Conservation (phyloP, 2,113 vertebrate species). For the Collichthys lucidus region DNA sequence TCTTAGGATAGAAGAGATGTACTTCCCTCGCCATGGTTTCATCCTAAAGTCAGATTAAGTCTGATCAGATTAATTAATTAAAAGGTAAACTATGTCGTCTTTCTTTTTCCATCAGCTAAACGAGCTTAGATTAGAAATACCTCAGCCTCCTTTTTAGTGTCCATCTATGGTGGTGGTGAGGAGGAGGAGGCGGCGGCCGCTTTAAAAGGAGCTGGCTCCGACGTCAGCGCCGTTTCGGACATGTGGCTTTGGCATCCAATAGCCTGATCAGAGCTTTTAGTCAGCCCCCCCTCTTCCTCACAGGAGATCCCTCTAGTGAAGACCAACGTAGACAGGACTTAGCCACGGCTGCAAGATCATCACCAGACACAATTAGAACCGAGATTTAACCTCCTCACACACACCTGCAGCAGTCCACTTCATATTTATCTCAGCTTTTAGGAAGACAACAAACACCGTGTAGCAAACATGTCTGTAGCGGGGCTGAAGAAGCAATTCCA, state of each 20-base stretch:
- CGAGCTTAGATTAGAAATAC: conserved; percentile 11
- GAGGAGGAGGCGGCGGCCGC: conserved; percentile 45
- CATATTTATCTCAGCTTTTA: neutral
- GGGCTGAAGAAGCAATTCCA: conserved; percentile 92
- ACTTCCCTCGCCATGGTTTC: neutral
- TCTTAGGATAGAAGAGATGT: neutral
- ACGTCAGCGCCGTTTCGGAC: conserved; percentile 76
- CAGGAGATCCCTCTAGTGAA: conserved; percentile 75
- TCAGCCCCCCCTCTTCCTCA: conserved; percentile 47
- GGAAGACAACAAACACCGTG: conserved; percentile 35
- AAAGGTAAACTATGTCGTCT: neutral
- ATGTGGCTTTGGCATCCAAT: conserved; percentile 71
- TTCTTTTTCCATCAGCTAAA: neutral
- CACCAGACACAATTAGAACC: conserved; percentile 33
- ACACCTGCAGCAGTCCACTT: conserved; percentile 18
- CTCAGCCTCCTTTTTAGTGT: neutral
- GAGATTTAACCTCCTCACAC: conserved; percentile 22
- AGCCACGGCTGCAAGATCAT: conserved; percentile 50
- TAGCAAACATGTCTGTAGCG: conserved; percentile 88
- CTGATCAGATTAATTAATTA: neutral
- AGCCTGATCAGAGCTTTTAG: conserved; percentile 59
- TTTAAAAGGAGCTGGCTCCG: conserved; percentile 70
- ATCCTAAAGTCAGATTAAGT: neutral
- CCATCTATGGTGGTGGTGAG: neutral
- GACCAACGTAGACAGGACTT: conserved; percentile 59